Evolutionary conservation across 2,888 invertebrate genomes (phyloP).

Genomic region (Lasioglossum lativentre): DNA sequence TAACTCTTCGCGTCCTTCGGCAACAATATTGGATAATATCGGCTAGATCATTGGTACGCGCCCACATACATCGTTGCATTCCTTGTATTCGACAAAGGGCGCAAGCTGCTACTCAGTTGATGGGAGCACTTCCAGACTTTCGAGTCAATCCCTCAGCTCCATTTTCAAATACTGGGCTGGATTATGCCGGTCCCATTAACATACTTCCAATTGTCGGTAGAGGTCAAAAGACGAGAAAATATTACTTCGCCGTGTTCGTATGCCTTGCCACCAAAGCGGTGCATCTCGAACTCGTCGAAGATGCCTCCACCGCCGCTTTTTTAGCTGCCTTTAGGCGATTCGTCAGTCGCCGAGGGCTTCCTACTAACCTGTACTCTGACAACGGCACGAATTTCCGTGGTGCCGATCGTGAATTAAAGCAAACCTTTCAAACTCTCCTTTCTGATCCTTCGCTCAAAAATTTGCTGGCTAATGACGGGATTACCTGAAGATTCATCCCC

Average conservation of each 20-base stretch:
- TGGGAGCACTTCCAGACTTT: background rate
- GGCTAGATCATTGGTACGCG: background rate
- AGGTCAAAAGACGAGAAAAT: conserved; percentile 5
- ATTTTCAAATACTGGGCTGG: background rate
- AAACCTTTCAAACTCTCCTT: no score
- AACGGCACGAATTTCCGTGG: background rate
- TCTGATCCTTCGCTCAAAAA: no score
- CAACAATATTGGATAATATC: conserved; percentile 13
- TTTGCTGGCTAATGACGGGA: no score
- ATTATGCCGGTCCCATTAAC: background rate
- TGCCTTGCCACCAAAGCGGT: conserved; percentile 1
- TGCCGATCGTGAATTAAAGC: no score
- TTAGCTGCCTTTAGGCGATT: background rate
- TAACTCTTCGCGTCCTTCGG: background rate
- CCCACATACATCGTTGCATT: background rate
- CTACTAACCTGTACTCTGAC: background rate
- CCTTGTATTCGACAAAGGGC: background rate
- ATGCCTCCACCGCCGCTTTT: background rate
- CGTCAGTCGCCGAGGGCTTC: background rate
- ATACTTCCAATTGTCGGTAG: background rate
- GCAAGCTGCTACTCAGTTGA: background rate
- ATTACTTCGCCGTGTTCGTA: background rate
- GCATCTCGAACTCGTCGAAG: conserved; percentile 1
- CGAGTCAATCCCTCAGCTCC: background rate
- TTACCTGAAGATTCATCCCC: background rate